Conservation (phyloP, 2,113 vertebrate genomes). For the Girardinichthys multiradiatus region DNA sequence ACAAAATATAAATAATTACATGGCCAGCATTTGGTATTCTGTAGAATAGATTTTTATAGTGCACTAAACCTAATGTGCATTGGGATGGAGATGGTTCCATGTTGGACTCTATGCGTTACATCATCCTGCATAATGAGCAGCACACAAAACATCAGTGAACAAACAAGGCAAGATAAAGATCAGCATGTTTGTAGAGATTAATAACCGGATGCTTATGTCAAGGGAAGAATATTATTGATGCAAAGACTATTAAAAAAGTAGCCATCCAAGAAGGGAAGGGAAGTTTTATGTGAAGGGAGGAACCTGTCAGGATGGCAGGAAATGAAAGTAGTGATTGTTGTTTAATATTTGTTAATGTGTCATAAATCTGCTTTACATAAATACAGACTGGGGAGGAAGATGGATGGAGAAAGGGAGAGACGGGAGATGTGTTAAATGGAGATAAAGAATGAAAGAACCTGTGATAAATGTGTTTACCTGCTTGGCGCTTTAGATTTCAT, state of each 20-base stretch:
- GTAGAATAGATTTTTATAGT: background rate
- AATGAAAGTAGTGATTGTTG: constrained; percentile 46
- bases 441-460: constrained; percentile 51
- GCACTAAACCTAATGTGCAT: constrained; percentile 1
- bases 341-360: constrained; percentile 37
- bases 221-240: constrained; percentile 26
- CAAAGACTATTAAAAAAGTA: constrained; percentile 1
- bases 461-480: constrained; percentile 65
- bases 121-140: constrained; percentile 48
- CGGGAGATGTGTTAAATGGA: constrained; percentile 6
- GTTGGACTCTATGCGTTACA: constrained; percentile 35
- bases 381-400: constrained; percentile 20
- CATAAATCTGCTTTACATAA: constrained; percentile 60
- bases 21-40: background rate
- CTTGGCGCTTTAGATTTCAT: constrained; percentile 49
- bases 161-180: constrained; percentile 30
- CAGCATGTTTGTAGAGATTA: constrained; percentile 23
- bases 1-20: background rate
- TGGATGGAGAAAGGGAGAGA: constrained; percentile 1
- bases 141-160: constrained; percentile 25
- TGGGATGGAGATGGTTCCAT: constrained; percentile 13
- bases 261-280: background rate
- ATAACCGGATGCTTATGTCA: constrained; percentile 1
- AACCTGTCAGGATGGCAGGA: constrained; percentile 26
- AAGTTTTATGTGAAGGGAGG: constrained; percentile 3